A percentile compares a stretch with the other conserved stretches of the same genome.
Evolutionary conservation across 2,113 vertebrate genomes (phyloP).

Genomic region (Merops nubicus): DNA sequence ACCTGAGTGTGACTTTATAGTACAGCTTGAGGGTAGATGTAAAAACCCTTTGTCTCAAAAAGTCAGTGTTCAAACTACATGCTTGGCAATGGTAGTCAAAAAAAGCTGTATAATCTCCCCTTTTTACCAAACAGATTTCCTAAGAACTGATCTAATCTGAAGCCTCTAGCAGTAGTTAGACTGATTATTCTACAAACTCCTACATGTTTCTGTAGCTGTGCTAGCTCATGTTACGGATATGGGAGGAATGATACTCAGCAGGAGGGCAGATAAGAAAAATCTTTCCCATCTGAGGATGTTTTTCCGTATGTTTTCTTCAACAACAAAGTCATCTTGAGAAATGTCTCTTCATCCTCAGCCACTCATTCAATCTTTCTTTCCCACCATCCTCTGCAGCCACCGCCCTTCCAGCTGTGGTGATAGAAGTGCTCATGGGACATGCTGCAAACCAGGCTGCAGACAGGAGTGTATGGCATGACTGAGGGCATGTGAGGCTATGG

Average conservation of each 20-base stretch:
- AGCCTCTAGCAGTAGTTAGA: neutral
- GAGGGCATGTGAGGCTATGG: rapidly evolving
- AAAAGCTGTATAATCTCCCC: neutral
- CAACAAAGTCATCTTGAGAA: neutral
- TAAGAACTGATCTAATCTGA: constrained; percentile 11
- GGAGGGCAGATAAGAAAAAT: neutral
- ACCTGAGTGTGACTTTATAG: neutral
- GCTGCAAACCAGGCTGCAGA: neutral
- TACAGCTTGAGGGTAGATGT: neutral
- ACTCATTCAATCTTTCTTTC: neutral
- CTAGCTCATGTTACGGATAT: neutral
- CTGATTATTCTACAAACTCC: neutral
- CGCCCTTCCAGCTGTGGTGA: neutral
- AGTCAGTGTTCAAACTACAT: neutral
- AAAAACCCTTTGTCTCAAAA: neutral
- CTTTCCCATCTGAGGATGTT: neutral
- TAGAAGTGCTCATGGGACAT: neutral
- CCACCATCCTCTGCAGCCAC: neutral
- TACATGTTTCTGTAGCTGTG: constrained; percentile 17
- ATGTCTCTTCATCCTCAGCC: neutral
- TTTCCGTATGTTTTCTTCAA: neutral
- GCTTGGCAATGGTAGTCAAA: neutral
- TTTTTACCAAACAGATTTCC: neutral
- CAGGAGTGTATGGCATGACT: neutral
- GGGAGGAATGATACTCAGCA: neutral